Percentiles rank a stretch among this genome's conserved stretches.
These are phyloP conservation scores for Bombus haemorrhoidalis DNA, from an alignment of 1,140 invertebrate species.

Conservation along the genomic window DNA sequence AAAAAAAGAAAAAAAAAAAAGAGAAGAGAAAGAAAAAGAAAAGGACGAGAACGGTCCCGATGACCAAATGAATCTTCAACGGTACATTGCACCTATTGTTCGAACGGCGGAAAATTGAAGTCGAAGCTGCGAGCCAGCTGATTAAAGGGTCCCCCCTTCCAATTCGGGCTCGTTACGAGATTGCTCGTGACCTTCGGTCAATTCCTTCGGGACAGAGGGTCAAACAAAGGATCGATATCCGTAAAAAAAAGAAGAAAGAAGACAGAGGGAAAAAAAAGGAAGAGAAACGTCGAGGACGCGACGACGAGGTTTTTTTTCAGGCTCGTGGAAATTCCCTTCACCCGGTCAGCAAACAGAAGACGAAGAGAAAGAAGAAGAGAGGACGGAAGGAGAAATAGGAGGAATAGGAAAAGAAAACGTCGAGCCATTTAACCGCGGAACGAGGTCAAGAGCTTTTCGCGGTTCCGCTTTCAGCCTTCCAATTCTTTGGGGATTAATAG, in stretches of 20 bases:
- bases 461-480: constrained; percentile 38
- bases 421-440: constrained; percentile 39
- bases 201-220: background rate
- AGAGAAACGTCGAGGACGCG: background rate
- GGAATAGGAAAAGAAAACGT: constrained; percentile 5
- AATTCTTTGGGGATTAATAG: constrained; percentile 40
- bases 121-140: constrained; percentile 23
- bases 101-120: constrained; percentile 33
- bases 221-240: constrained; percentile 5
- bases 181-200: constrained; percentile 39
- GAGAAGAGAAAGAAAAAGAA: background rate
- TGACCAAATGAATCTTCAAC: constrained; percentile 12
- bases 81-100: constrained; percentile 28
- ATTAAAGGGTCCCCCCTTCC: background rate
- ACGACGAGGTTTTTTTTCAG: background rate
- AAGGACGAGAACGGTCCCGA: background rate
- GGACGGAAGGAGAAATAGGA: background rate
- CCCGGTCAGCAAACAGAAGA: constrained; percentile 16
- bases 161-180: background rate
- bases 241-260: background rate
- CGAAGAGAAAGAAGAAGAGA: background rate
- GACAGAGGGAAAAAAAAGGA: no score
- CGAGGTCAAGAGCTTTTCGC: constrained; percentile 45
- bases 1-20: background rate
- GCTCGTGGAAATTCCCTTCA: constrained; percentile 8